Evolutionary conservation across 2,797 vertebrate species (phyloP).

Genomic region (Acestrorhynchus altus): DNA sequence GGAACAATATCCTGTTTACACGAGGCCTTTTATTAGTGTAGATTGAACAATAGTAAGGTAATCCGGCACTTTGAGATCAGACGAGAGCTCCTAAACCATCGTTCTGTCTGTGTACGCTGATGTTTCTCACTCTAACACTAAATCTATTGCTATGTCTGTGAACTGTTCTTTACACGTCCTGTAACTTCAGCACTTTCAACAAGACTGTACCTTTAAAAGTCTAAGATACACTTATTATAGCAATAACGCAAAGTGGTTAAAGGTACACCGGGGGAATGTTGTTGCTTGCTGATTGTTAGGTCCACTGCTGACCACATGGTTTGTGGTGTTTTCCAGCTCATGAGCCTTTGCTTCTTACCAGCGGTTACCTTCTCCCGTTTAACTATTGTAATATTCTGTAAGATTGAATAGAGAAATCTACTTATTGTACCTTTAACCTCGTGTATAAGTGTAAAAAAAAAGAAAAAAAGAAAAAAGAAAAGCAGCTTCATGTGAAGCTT

Average conservation of each 20-base stretch:
- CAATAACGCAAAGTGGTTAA: constrained; percentile 6
- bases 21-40: not conserved
- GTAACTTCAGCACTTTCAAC: not conserved
- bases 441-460: not conserved
- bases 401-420: not conserved
- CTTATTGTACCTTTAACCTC: constrained; percentile 8
- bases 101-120: not conserved
- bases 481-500: not conserved
- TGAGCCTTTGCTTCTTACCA: constrained; percentile 4
- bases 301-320: not conserved
- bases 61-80: not conserved
- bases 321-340: not conserved
- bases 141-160: not conserved
- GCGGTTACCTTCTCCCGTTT: not conserved
- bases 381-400: not conserved
- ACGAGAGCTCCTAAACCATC: not conserved
- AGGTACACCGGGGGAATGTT: not conserved
- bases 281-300: not conserved
- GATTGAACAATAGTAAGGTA: not conserved
- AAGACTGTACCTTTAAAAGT: constrained; percentile 3
- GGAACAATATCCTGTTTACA: not conserved
- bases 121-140: not conserved
- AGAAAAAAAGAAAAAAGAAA: too few relatives aligned
- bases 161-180: not conserved
- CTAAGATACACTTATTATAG: not conserved